Evolutionary conservation across 1,140 invertebrate genomes (phyloP).

Genomic region (Cotesia typhae): DNA sequence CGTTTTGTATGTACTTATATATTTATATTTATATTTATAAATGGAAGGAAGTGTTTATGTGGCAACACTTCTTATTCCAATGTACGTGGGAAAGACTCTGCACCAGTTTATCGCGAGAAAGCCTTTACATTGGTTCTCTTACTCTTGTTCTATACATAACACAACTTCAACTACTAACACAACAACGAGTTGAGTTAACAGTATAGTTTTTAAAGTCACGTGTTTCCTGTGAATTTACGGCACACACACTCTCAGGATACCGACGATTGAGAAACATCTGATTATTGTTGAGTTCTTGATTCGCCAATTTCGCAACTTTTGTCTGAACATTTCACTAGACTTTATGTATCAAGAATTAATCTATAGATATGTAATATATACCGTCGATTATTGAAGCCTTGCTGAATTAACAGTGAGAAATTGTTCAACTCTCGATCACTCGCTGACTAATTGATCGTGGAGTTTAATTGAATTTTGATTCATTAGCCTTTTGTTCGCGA

Average conservation of each 20-base stretch:
- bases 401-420: too few species aligned
- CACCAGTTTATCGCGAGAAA: conserved; percentile 13
- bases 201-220: conserved; percentile 28
- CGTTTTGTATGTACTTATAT: neutral
- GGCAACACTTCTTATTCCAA: conserved; percentile 36
- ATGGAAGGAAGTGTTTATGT: conserved; percentile 39
- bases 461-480: too few species aligned
- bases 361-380: too few species aligned
- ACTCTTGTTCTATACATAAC: too few species aligned
- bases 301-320: too few species aligned
- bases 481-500: too few species aligned
- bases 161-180: neutral
- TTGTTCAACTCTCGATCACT: too few species aligned
- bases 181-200: neutral
- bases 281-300: conserved; percentile 4
- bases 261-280: conserved; percentile 19
- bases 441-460: too few species aligned
- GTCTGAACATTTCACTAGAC: too few species aligned
- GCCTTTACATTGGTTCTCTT: too few species aligned
- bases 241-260: neutral
- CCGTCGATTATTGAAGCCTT: too few species aligned
- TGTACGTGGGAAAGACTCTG: conserved; percentile 28
- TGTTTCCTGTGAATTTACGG: conserved; percentile 29
- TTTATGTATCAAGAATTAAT: too few species aligned
- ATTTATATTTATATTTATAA: conserved; percentile 30